Evolutionary conservation across 1,140 invertebrate genomes (phyloP).

Genomic region (Pseudomyrmex flavicornis): DNA sequence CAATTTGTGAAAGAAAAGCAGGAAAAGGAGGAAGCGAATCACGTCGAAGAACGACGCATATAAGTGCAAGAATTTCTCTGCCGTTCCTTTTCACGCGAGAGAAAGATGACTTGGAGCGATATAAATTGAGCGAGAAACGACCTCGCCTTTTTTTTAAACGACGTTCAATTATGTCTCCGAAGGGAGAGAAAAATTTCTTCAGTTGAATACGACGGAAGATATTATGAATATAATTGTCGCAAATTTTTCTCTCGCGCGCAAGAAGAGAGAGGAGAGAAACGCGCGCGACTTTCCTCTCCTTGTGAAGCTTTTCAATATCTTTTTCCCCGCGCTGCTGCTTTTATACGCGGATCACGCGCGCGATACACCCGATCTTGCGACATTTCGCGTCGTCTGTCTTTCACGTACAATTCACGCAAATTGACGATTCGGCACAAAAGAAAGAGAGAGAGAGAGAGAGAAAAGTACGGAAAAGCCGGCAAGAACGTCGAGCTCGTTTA

Average conservation of each 20-base stretch:
- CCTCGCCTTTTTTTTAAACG: neutral
- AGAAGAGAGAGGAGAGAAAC: too few species aligned
- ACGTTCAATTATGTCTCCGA: slow-evolving; percentile 10
- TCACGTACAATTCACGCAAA: slow-evolving; percentile 5
- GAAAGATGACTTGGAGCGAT: neutral
- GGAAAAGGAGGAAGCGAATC: neutral
- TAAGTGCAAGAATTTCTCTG: slow-evolving; percentile 6
- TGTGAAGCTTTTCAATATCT: neutral
- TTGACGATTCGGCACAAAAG: slow-evolving; percentile 18
- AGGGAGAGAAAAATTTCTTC: neutral
- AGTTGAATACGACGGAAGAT: neutral
- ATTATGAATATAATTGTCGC: slow-evolving; percentile 10
- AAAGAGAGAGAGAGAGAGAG: neutral
- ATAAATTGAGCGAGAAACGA: slow-evolving; percentile 33
- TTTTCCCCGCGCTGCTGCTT: neutral
- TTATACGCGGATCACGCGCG: slow-evolving; percentile 23
- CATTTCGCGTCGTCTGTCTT: slow-evolving; percentile 26
- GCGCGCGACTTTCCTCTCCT: too few species aligned
- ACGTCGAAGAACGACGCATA: neutral
- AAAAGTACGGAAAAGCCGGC: neutral
- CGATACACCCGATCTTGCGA: slow-evolving; percentile 11
- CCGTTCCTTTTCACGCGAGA: neutral
- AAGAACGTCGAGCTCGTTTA: slow-evolving; percentile 15
- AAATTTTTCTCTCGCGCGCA: neutral
- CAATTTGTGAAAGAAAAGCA: neutral